A percentile compares a stretch with the other conserved stretches of the same genome.
Evolutionary conservation across 2,797 vertebrate genomes (phyloP).

Genomic region (Spinus olivaceus): DNA sequence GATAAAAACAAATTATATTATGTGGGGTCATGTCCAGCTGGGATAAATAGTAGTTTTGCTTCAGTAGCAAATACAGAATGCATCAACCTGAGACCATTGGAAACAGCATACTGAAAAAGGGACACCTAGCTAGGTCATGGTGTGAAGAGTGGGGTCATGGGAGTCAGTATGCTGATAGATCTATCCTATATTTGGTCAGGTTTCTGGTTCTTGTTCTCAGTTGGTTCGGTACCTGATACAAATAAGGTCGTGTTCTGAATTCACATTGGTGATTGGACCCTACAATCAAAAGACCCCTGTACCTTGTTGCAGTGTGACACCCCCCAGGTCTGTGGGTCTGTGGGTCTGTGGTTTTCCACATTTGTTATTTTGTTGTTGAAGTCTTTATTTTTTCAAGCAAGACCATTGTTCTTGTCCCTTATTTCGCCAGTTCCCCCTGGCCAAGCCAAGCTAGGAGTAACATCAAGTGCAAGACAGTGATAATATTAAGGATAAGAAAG

Average conservation of each 20-base stretch:
- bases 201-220: not conserved
- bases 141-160: not conserved
- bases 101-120: not conserved
- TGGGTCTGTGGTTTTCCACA: not conserved
- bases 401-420: not conserved
- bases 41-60: not conserved
- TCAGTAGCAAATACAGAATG: not conserved
- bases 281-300: not conserved
- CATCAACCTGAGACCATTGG: not conserved
- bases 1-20: not conserved
- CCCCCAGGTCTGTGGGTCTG: not conserved
- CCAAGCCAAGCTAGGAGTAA: not conserved
- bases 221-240: not conserved
- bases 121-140: not conserved
- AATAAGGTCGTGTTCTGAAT: not conserved
- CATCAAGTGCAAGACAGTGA: not conserved
- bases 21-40: not conserved
- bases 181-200: not conserved
- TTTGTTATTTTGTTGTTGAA: not conserved
- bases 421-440: fast-evolving
- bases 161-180: not conserved
- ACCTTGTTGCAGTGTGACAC: too few species aligned
- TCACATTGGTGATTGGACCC: fast-evolving
- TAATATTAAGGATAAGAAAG: not conserved
- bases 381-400: not conserved